A percentile compares a stretch with the other conserved stretches of the same genome.
These are phyloP conservation scores for Megaceryle torquata DNA, from an alignment of 2,113 vertebrate genomes.

Conservation along the genomic window DNA sequence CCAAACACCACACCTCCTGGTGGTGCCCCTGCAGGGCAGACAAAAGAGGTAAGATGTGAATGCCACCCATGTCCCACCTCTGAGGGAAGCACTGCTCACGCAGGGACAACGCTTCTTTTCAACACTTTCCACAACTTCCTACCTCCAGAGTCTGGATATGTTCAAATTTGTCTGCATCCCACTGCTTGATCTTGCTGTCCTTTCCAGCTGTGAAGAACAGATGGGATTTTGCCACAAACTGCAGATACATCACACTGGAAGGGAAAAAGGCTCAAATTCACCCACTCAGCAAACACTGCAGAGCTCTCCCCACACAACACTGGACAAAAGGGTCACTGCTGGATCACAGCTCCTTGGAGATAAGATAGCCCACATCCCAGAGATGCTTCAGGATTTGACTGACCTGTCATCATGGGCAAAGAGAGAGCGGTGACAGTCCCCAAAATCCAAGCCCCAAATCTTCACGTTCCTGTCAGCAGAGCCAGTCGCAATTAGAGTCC, in stretches of 20 bases:
- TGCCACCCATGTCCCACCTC: neutral
- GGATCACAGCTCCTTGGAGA: neutral
- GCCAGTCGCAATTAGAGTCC: conserved; percentile 87
- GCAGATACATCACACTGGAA: conserved; percentile 93
- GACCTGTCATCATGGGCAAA: conserved; percentile 98
- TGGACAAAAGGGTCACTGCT: neutral
- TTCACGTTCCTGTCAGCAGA: conserved; percentile 97
- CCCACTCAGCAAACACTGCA: neutral
- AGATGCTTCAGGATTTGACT: neutral
- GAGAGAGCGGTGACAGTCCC: conserved; percentile 95
- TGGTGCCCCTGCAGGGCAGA: conserved; percentile 85
- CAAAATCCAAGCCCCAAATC: conserved; percentile 97
- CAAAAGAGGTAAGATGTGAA: neutral
- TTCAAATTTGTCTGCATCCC: conserved; percentile 97
- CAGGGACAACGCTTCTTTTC: neutral
- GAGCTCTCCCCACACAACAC: neutral
- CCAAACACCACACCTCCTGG: conserved; percentile 91
- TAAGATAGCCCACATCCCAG: neutral
- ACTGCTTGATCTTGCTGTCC: conserved; percentile 94
- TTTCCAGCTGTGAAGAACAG: conserved; percentile 98
- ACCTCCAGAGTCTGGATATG: conserved; percentile 95
- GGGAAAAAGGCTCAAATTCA: conserved; percentile 3
- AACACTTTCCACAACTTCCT: conserved; percentile 10
- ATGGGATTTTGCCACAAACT: conserved; percentile 94
- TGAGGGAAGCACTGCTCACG: neutral